A percentile compares a stretch with the other conserved stretches of the same genome.
Conservation (phyloP, 2,113 vertebrate genomes). For the Scalopus aquaticus region DNA sequence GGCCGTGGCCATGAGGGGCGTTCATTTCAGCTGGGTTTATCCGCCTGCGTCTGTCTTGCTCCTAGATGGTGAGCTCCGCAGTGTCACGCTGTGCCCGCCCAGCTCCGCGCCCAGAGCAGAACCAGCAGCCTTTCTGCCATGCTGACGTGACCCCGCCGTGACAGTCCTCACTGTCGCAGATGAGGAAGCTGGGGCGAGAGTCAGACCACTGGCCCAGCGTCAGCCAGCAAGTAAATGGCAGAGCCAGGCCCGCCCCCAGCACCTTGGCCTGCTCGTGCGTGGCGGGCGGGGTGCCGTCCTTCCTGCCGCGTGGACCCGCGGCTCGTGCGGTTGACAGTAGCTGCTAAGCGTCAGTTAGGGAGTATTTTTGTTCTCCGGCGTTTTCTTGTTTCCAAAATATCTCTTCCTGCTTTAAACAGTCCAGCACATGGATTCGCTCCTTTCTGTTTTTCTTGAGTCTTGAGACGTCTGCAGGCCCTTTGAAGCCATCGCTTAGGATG, state of each 20-base stretch:
- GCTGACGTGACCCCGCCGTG: rapidly evolving
- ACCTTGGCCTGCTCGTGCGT: not conserved
- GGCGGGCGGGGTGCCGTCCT: no score
- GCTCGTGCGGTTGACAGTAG: no score
- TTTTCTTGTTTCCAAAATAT: not conserved
- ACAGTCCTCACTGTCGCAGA: not conserved
- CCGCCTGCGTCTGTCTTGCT: not conserved
- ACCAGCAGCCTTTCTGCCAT: not conserved
- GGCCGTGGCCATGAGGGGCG: not conserved
- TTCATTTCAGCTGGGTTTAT: not conserved
- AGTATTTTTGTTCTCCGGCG: not conserved
- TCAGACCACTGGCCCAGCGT: not conserved
- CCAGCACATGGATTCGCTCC: not conserved
- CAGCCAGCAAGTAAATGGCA: not conserved
- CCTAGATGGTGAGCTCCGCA: not conserved
- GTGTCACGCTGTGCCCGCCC: not conserved
- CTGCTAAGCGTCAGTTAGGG: not conserved
- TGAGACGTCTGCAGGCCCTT: not conserved
- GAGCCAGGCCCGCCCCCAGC: not conserved
- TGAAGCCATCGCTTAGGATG: not conserved
- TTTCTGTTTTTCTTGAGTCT: not conserved
- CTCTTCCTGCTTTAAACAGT: constrained; percentile 11
- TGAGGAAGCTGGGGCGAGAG: not conserved
- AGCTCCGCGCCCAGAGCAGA: not conserved
- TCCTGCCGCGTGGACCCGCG: no score